phyloP scores from a whole-genome alignment of 2,797 vertebrate genomes.

The Myotis planiceps region DNA sequence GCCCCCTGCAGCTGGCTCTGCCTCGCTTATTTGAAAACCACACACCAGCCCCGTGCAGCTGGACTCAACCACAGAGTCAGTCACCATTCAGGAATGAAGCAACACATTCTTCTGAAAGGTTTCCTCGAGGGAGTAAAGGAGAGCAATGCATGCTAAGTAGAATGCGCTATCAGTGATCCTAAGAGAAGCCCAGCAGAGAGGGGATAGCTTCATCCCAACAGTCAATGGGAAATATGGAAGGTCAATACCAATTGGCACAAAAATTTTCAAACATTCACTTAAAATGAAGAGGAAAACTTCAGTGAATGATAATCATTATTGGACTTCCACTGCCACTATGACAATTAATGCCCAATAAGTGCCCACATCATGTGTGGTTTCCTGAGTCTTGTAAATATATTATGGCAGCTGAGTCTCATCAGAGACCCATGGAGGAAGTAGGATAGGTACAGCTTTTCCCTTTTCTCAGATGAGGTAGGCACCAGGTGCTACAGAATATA shows the following conservation, averaged over 20 bases:
- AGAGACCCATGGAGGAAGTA: background rate
- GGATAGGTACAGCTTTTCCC: background rate
- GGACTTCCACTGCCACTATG: background rate
- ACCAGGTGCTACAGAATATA: background rate
- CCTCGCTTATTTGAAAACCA: background rate
- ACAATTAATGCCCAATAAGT: background rate
- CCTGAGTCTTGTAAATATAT: background rate
- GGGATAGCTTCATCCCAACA: background rate
- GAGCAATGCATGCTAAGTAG: background rate
- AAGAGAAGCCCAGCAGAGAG: background rate
- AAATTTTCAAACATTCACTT: background rate
- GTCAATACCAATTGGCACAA: background rate
- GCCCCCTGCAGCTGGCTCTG: background rate
- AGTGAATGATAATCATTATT: background rate
- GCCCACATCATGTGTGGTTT: background rate
- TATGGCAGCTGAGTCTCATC: background rate
- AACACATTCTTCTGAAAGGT: background rate
- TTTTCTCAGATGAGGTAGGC: background rate
- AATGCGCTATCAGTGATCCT: background rate
- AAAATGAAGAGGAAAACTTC: background rate
- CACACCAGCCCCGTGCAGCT: background rate
- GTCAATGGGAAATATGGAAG: background rate
- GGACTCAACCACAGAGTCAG: background rate
- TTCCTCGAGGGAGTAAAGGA: background rate
- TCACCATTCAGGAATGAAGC: background rate